These are phyloP conservation scores for Epinephelus fuscoguttatus DNA, from an alignment of 2,113 vertebrate genomes.

Conservation along the genomic window DNA sequence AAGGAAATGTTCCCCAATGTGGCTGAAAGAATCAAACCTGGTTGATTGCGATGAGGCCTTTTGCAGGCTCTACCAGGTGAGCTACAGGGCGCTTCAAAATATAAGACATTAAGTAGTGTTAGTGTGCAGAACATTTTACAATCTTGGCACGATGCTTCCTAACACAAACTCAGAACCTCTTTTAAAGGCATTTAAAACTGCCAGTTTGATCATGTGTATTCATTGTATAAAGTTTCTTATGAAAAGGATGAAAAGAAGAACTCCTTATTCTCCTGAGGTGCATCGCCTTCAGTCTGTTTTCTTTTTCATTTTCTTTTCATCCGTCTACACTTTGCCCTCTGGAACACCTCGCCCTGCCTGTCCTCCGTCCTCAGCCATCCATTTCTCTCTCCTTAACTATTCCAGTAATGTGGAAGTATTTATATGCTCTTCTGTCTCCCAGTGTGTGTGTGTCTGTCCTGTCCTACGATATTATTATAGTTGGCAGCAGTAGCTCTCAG, in stretches of 20 bases:
- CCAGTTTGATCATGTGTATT: too few species aligned
- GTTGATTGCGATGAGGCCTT: too few species aligned
- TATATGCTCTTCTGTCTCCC: slow-evolving; percentile 63
- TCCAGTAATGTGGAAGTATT: slow-evolving; percentile 80
- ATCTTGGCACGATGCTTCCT: not conserved
- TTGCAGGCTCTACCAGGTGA: too few species aligned
- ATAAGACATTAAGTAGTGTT: too few species aligned
- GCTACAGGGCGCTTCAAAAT: too few species aligned
- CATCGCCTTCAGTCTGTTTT: not conserved
- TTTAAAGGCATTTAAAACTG: too few species aligned
- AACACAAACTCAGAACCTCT: too few species aligned
- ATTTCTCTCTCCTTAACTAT: slow-evolving; percentile 60
- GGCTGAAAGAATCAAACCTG: too few species aligned
- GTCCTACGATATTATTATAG: slow-evolving; percentile 78
- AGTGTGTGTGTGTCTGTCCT: slow-evolving; percentile 34
- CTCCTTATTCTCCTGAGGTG: slow-evolving; percentile 2
- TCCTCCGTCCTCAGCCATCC: slow-evolving; percentile 67
- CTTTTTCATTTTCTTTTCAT: slow-evolving; percentile 60
- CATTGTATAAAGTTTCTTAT: too few species aligned
- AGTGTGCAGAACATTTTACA: not conserved
- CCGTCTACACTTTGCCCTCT: slow-evolving; percentile 64
- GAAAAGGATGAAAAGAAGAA: not conserved
- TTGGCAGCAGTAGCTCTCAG: slow-evolving; percentile 69
- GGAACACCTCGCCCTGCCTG: slow-evolving; percentile 67
- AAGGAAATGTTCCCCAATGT: too few species aligned